Evolutionary conservation across 2,888 invertebrate species (phyloP).

Genomic region (Stenoptilia bipunctidactyla): DNA sequence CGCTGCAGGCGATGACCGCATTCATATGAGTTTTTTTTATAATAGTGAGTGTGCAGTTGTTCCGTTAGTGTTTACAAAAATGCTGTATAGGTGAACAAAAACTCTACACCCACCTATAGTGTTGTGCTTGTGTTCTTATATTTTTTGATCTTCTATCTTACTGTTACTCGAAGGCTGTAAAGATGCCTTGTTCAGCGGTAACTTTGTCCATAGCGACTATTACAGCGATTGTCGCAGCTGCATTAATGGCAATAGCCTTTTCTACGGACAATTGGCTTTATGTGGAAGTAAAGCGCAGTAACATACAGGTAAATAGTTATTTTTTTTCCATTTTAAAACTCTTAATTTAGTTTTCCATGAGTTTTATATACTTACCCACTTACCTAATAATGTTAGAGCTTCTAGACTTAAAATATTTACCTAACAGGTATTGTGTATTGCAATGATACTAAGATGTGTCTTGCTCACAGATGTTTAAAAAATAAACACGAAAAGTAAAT

Average conservation of each 20-base stretch:
- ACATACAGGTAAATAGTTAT: slow-evolving; percentile 80
- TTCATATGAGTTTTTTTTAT: slow-evolving; percentile 50
- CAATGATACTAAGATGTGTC: too few species aligned
- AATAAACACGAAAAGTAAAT: too few species aligned
- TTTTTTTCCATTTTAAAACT: too few species aligned
- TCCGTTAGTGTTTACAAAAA: slow-evolving; percentile 62
- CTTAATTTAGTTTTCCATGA: too few species aligned
- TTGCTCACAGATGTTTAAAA: too few species aligned
- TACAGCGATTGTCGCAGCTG: slow-evolving; percentile 94
- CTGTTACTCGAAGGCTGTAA: slow-evolving; percentile 41
- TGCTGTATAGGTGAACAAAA: slow-evolving; percentile 63
- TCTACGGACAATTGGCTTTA: slow-evolving; percentile 97
- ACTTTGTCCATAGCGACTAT: slow-evolving; percentile 96
- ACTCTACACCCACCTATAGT: slow-evolving; percentile 33
- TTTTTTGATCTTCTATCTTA: slow-evolving; percentile 34
- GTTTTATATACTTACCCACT: too few species aligned
- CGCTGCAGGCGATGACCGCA: slow-evolving; percentile 70
- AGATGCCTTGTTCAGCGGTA: slow-evolving; percentile 95
- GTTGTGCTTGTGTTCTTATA: slow-evolving; percentile 59
- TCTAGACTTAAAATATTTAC: too few species aligned
- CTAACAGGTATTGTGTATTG: too few species aligned
- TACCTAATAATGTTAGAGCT: too few species aligned
- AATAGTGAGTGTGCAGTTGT: slow-evolving; percentile 64
- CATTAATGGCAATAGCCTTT: slow-evolving; percentile 93
- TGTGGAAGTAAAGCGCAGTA: slow-evolving; percentile 90